phyloP scores from a whole-genome alignment of 2,888 invertebrate species.

The Galerucella calmariensis region DNA sequence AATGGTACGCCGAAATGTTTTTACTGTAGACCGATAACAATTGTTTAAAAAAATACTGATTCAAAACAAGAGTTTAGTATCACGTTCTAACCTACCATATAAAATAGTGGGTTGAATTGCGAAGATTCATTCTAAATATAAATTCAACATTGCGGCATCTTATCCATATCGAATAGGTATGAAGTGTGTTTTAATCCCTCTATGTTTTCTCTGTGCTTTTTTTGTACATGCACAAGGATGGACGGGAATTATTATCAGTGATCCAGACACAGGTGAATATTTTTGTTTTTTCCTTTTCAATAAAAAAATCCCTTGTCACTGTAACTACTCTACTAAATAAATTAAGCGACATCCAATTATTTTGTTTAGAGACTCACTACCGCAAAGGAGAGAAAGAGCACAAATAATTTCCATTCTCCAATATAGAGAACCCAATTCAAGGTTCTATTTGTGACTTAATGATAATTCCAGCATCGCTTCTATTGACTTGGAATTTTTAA shows the following conservation, averaged over 20 bases:
- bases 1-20: too few relatives aligned
- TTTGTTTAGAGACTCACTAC: too few relatives aligned
- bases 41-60: neutral
- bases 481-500: too few relatives aligned
- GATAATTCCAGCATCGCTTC: too few relatives aligned
- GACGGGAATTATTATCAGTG: neutral
- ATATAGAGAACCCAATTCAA: too few relatives aligned
- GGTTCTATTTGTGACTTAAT: too few relatives aligned
- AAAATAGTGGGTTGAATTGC: neutral
- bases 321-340: too few relatives aligned
- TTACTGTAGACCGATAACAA: too few relatives aligned
- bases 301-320: neutral
- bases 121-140: neutral
- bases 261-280: neutral
- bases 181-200: neutral
- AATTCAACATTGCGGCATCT: neutral
- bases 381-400: too few relatives aligned
- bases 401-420: too few relatives aligned
- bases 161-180: neutral
- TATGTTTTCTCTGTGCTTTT: constrained; percentile 5
- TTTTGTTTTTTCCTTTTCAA: neutral
- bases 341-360: too few relatives aligned
- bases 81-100: neutral
- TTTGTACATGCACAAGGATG: constrained; percentile 1
- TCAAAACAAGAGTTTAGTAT: neutral